phyloP scores from a whole-genome alignment of 2,888 invertebrate species.

The Cosmorhoe ocellata region DNA sequence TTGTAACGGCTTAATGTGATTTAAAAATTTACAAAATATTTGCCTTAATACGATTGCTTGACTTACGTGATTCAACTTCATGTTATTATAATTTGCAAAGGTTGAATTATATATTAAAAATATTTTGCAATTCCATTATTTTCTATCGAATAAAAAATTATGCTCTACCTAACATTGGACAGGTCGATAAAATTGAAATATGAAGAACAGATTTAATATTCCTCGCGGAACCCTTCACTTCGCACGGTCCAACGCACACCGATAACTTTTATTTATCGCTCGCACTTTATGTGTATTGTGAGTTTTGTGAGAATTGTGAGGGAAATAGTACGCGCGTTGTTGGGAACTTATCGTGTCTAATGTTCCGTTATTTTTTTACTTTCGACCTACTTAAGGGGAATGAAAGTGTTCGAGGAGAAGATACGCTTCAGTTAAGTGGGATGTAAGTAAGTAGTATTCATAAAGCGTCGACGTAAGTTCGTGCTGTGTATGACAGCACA shows the following conservation, averaged over 20 bases:
- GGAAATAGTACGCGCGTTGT: slow-evolving; percentile 56
- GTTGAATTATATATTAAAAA: too few relatives aligned
- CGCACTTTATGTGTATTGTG: slow-evolving; percentile 63
- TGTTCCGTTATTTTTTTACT: slow-evolving; percentile 58
- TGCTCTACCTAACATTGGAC: background rate
- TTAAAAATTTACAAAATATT: too few relatives aligned
- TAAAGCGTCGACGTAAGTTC: too few relatives aligned
- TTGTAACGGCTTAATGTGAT: too few relatives aligned
- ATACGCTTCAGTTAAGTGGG: background rate
- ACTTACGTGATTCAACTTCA: too few relatives aligned
- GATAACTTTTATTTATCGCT: slow-evolving; percentile 59
- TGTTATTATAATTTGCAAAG: too few relatives aligned
- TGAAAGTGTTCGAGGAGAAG: slow-evolving; percentile 21
- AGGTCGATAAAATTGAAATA: slow-evolving; percentile 8
- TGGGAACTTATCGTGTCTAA: slow-evolving; percentile 73
- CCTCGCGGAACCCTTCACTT: slow-evolving; percentile 32
- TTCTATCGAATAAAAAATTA: background rate
- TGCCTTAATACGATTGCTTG: background rate
- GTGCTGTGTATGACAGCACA: too few relatives aligned
- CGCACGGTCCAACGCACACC: slow-evolving; percentile 31
- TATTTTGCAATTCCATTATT: too few relatives aligned
- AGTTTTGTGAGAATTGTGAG: slow-evolving; percentile 33
- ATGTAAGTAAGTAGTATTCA: too few relatives aligned
- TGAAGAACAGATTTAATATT: slow-evolving; percentile 21
- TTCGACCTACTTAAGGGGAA: slow-evolving; percentile 16